Conservation (phyloP, 2,888 invertebrate species). For the Desoria tigrina region DNA sequence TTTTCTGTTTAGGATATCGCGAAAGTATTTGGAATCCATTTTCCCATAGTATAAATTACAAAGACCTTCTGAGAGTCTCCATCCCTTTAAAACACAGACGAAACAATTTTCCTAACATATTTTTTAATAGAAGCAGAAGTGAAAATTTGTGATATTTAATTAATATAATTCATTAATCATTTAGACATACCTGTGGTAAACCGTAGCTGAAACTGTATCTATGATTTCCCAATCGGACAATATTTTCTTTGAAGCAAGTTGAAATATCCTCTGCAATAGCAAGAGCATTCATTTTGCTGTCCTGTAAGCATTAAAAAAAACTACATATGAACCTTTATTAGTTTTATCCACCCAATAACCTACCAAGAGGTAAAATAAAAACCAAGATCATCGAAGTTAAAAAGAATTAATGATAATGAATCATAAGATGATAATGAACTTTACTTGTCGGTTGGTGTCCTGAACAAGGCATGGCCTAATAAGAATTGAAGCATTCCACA, state of each 20-base stretch:
- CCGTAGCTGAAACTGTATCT: conserved; percentile 37
- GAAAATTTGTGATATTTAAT: not conserved
- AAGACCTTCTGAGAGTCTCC: conserved; percentile 38
- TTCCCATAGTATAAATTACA: conserved; percentile 49
- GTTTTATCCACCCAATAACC: too few species aligned
- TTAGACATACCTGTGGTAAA: conserved; percentile 41
- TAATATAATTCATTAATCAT: not conserved
- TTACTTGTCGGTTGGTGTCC: conserved; percentile 12
- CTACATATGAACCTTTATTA: conserved; percentile 10
- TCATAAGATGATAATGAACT: too few species aligned
- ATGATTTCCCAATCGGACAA: conserved; percentile 35
- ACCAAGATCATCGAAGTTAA: too few species aligned
- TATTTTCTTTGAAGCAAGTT: not conserved
- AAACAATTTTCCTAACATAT: too few species aligned
- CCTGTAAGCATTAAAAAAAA: too few species aligned
- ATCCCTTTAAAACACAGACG: conserved; percentile 40
- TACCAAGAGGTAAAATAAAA: too few species aligned
- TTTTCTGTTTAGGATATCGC: conserved; percentile 21
- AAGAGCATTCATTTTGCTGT: too few species aligned
- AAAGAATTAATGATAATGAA: not conserved
- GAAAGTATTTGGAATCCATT: conserved; percentile 37
- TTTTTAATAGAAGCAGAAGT: too few species aligned
- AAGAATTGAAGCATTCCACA: conserved; percentile 31
- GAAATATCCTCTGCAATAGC: conserved; percentile 14
- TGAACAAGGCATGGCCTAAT: conserved; percentile 29